Evolutionary conservation across 2,888 invertebrate species (phyloP).

Genomic region (Torymus texanus): DNA sequence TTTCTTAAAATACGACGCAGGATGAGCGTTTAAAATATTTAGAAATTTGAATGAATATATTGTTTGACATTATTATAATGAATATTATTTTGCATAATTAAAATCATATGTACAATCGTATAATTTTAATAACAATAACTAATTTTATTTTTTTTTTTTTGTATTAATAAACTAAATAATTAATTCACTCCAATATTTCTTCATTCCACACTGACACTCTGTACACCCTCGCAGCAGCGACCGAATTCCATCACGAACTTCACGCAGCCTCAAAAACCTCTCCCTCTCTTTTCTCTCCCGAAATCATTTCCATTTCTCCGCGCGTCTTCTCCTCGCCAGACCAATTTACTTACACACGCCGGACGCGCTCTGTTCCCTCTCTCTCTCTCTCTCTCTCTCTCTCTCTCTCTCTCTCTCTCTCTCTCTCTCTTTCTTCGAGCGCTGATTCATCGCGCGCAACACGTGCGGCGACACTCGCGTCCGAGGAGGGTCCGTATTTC

Average conservation of each 20-base stretch:
- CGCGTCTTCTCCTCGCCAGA: background rate
- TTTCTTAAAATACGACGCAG: too few species aligned
- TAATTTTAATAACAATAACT: too few species aligned
- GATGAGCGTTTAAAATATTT: too few species aligned
- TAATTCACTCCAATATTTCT: background rate
- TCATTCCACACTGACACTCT: background rate
- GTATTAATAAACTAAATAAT: background rate
- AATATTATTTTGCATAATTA: too few species aligned
- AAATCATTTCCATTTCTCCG: background rate
- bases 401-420: background rate
- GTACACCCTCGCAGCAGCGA: background rate
- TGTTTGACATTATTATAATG: too few species aligned
- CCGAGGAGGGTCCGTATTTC: slow-evolving; percentile 17
- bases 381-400: background rate
- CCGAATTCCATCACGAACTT: slow-evolving; percentile 2
- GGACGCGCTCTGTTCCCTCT: background rate
- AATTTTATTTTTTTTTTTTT: background rate
- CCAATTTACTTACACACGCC: slow-evolving; percentile 25
- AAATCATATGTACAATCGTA: too few species aligned
- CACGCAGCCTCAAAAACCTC: background rate
- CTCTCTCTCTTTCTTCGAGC: background rate
- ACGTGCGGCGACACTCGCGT: slow-evolving; percentile 49
- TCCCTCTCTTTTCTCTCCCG: slow-evolving; percentile 21
- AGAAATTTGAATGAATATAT: too few species aligned
- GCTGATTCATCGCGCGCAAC: slow-evolving; percentile 52